Percentiles rank a stretch among this genome's conserved stretches.
phyloP scores from a whole-genome alignment of 2,797 vertebrate genomes.

The Dendrocincla tyrannina region DNA sequence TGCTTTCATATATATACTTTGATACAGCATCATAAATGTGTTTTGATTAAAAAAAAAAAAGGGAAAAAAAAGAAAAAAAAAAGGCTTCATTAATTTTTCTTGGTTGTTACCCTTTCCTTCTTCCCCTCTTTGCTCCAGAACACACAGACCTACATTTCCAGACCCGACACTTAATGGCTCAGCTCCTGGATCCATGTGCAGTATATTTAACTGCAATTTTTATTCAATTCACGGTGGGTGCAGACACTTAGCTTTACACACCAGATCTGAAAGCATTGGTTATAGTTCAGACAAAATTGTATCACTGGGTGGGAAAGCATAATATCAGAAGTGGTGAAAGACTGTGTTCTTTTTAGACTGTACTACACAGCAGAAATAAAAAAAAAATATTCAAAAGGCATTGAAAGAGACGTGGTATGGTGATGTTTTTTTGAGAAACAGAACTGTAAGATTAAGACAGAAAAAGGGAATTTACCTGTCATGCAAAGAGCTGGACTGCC shows the following conservation, averaged over 20 bases:
- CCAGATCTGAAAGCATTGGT: slow-evolving; percentile 14
- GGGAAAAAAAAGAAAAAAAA: background rate
- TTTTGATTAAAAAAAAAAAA: background rate
- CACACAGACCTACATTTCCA: background rate
- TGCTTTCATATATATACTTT: background rate
- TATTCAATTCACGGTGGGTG: slow-evolving; percentile 22
- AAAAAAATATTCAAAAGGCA: slow-evolving; percentile 46
- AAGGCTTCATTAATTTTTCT: background rate
- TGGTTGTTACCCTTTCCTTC: background rate
- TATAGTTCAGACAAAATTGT: slow-evolving; percentile 43
- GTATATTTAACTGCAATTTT: slow-evolving; percentile 46
- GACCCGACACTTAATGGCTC: background rate
- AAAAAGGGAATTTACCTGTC: slow-evolving; percentile 34
- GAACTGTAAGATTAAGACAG: background rate
- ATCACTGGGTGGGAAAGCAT: slow-evolving; percentile 14
- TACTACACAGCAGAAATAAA: slow-evolving; percentile 21
- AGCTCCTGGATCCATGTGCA: background rate
- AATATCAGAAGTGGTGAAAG: slow-evolving; percentile 29
- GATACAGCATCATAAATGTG: background rate
- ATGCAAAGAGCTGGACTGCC: slow-evolving; percentile 16
- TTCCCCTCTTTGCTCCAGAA: background rate
- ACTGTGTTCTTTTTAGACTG: background rate
- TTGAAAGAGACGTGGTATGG: background rate
- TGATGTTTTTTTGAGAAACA: background rate
- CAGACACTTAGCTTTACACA: slow-evolving; percentile 31